Evolutionary conservation across 2,113 vertebrate species (phyloP).

Genomic region (Astur gentilis): DNA sequence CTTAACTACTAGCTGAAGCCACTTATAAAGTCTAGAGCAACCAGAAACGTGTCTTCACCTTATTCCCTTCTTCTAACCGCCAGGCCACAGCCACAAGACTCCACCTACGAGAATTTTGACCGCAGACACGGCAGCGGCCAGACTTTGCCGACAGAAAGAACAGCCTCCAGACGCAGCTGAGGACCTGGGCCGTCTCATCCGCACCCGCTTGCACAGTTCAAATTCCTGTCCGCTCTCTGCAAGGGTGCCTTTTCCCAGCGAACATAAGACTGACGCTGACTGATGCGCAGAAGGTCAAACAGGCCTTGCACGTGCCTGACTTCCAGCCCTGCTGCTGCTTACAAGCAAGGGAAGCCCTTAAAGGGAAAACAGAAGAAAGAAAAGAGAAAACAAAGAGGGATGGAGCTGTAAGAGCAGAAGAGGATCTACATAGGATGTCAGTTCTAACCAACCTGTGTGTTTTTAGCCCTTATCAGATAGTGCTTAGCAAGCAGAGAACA

Average conservation of each 20-base stretch:
- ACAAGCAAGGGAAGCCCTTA: not conserved
- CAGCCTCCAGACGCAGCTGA: not conserved
- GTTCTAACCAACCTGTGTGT: not conserved
- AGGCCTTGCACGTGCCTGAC: not conserved
- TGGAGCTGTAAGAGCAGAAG: not conserved
- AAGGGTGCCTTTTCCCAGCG: not conserved
- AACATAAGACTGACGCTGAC: accelerated
- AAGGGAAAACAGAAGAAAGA: not conserved
- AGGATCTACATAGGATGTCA: not conserved
- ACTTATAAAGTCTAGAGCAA: not conserved
- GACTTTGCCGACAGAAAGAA: not conserved
- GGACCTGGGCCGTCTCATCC: not conserved
- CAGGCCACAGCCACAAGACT: conserved; percentile 69
- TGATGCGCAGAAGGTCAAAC: not conserved
- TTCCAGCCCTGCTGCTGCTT: not conserved
- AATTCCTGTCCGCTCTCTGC: not conserved
- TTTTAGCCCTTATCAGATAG: not conserved
- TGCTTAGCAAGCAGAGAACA: not conserved
- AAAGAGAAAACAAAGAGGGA: not conserved
- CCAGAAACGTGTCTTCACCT: not conserved
- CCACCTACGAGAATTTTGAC: conserved; percentile 72
- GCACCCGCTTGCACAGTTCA: accelerated
- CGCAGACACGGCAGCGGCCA: not conserved
- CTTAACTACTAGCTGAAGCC: not conserved
- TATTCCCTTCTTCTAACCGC: not conserved